phyloP scores from a whole-genome alignment of 2,797 vertebrate species.

The Picus viridis region DNA sequence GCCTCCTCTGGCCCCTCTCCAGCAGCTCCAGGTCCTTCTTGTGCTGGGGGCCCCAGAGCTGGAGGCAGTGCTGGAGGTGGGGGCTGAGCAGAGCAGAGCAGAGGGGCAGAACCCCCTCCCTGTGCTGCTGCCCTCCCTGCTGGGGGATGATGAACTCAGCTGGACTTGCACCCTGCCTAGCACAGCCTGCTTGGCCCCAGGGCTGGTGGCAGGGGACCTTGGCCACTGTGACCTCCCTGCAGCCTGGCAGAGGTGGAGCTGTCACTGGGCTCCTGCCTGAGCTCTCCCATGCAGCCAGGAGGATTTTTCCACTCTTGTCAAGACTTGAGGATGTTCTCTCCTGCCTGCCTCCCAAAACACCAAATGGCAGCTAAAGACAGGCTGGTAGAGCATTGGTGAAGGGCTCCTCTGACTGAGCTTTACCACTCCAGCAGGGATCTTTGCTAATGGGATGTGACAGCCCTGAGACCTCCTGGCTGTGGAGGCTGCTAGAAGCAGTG shows the following conservation, averaged over 20 bases:
- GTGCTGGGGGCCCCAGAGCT: too few relatives aligned
- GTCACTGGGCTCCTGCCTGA: not conserved
- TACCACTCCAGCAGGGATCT: not conserved
- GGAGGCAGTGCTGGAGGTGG: too few relatives aligned
- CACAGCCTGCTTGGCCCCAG: not conserved
- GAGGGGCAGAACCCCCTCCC: too few relatives aligned
- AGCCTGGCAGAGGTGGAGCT: not conserved
- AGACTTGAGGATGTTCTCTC: not conserved
- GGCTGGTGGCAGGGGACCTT: not conserved
- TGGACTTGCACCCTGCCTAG: not conserved
- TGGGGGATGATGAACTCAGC: too few relatives aligned
- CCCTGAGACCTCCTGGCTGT: not conserved
- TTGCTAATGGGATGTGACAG: not conserved
- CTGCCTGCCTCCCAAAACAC: not conserved
- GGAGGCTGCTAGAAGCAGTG: not conserved
- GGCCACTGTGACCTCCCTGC: not conserved
- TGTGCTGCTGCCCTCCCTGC: too few relatives aligned
- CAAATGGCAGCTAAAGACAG: not conserved
- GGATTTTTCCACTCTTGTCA: constrained; percentile 18
- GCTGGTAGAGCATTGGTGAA: not conserved
- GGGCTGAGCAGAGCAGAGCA: too few relatives aligned
- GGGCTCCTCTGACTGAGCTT: constrained; percentile 25
- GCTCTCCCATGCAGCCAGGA: not conserved
- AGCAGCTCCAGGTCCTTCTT: too few relatives aligned
- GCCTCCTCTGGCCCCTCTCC: too few relatives aligned